Percentiles rank a stretch among this genome's conserved stretches.
These are phyloP conservation scores for Erpornis zantholeuca DNA, from an alignment of 2,113 vertebrate genomes.

Conservation along the genomic window DNA sequence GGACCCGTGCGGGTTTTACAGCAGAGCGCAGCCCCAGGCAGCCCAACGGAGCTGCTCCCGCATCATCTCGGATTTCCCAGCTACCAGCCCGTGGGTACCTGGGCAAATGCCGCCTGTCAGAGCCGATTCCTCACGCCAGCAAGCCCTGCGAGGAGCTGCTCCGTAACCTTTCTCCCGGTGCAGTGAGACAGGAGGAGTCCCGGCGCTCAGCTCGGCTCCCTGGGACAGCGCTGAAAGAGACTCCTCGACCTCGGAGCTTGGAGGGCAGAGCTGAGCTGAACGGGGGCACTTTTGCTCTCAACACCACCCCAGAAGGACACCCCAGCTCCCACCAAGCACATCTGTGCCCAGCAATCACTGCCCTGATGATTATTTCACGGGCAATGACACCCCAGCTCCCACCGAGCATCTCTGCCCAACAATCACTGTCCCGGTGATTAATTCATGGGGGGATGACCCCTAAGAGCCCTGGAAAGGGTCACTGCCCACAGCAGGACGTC, in stretches of 20 bases:
- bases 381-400: no score
- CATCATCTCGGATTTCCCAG: background rate
- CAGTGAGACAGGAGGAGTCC: background rate
- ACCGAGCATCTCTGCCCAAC: no score
- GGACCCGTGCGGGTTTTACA: rapidly evolving
- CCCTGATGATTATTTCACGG: rapidly evolving
- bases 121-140: background rate
- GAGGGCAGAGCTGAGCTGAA: background rate
- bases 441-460: background rate
- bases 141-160: background rate
- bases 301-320: rapidly evolving
- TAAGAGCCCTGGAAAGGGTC: rapidly evolving
- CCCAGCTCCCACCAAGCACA: background rate
- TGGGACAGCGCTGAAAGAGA: background rate
- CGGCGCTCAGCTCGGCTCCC: no score
- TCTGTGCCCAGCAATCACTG: rapidly evolving
- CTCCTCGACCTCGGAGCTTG: rapidly evolving
- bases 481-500: background rate
- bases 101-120: conserved; percentile 5
- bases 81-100: background rate
- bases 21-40: background rate
- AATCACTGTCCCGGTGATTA: no score
- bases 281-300: background rate
- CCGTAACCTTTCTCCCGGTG: background rate
- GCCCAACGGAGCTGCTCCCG: background rate